Conservation (phyloP, 2,888 invertebrate genomes). For the Endotricha flammealis region DNA sequence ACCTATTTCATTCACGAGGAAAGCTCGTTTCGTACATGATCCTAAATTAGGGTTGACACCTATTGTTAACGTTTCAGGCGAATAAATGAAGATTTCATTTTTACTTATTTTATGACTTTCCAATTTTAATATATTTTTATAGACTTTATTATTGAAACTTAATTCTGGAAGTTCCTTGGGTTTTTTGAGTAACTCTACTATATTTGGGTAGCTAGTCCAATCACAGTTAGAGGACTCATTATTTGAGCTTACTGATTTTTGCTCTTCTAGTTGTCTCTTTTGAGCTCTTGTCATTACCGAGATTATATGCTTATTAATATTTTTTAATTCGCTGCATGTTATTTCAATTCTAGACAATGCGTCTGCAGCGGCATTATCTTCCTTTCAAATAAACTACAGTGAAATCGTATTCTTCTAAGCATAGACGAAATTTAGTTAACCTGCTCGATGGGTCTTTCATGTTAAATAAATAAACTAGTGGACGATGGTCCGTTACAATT, state of each 20-base stretch:
- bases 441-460: slow-evolving; percentile 3
- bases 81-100: slow-evolving; percentile 1
- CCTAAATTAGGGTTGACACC: slow-evolving; percentile 3
- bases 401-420: slow-evolving; percentile 2
- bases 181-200: slow-evolving; percentile 1
- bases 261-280: background rate
- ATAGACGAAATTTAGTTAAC: background rate
- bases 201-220: background rate
- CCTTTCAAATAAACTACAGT: background rate
- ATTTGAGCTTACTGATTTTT: background rate
- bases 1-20: slow-evolving; percentile 4
- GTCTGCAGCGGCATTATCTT: no score
- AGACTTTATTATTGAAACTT: background rate
- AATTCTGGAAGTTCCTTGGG: background rate
- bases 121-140: background rate
- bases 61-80: slow-evolving; percentile 1
- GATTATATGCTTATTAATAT: background rate
- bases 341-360: background rate
- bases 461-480: background rate
- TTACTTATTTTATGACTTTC: background rate
- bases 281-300: no score
- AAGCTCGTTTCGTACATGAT: slow-evolving; percentile 2
- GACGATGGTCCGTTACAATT: no score
- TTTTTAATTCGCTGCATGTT: background rate
- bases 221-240: background rate